Evolutionary conservation across 2,113 vertebrate genomes (phyloP).

Genomic region (Guaruba guarouba): DNA sequence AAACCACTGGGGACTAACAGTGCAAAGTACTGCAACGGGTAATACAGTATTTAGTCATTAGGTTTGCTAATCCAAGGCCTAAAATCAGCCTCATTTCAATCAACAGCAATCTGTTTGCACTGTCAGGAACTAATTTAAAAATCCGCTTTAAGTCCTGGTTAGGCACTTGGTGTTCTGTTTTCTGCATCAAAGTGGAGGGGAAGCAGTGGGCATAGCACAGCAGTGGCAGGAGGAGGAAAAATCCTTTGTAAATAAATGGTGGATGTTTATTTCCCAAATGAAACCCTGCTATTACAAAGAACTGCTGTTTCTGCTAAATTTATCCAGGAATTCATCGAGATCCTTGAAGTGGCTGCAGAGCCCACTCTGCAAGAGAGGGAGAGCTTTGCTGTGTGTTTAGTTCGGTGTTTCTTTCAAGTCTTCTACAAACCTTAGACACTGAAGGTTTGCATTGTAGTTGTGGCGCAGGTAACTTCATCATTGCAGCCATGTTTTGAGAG

Average conservation of each 20-base stretch:
- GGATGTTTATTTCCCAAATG: slow-evolving; percentile 46
- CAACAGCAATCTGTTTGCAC: slow-evolving; percentile 73
- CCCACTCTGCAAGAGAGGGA: background rate
- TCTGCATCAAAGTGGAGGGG: slow-evolving; percentile 5
- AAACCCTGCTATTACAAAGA: slow-evolving; percentile 12
- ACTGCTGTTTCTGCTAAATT: slow-evolving; percentile 40
- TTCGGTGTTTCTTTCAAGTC: background rate
- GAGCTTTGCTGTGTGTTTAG: background rate
- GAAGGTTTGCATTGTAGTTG: background rate
- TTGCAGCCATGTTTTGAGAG: background rate
- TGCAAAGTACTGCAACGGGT: slow-evolving; percentile 34
- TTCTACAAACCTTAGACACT: background rate
- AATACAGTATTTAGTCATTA: slow-evolving; percentile 51
- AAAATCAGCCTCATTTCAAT: slow-evolving; percentile 67
- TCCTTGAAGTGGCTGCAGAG: background rate
- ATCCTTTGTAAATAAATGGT: slow-evolving; percentile 46
- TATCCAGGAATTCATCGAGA: background rate
- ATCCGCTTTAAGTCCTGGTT: slow-evolving; percentile 64
- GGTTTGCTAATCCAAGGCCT: slow-evolving; percentile 61
- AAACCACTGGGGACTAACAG: slow-evolving; percentile 49
- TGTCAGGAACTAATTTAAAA: slow-evolving; percentile 75
- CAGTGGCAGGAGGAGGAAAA: slow-evolving; percentile 33
- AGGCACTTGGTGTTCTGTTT: slow-evolving; percentile 54
- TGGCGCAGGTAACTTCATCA: background rate
- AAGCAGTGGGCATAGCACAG: slow-evolving; percentile 1